Evolutionary conservation across 2,797 vertebrate genomes (phyloP).

Genomic region (Arrhamphus sclerolepis): DNA sequence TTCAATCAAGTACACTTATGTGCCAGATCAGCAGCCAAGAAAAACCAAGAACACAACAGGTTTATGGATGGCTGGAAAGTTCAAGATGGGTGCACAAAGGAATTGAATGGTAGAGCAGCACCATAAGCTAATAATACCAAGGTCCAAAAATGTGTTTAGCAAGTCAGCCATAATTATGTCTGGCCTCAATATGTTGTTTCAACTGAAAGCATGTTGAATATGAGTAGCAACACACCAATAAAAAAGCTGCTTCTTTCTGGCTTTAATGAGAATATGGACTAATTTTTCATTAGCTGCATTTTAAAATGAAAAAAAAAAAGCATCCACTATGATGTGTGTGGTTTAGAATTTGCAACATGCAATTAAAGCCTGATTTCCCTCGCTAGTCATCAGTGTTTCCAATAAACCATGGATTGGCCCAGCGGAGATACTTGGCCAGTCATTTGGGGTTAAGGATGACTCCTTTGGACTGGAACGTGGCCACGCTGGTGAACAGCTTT

Average conservation of each 20-base stretch:
- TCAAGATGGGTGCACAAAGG: neutral
- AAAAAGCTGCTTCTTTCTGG: conserved; percentile 22
- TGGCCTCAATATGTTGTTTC: neutral
- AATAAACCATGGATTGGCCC: conserved; percentile 69
- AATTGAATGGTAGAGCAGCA: neutral
- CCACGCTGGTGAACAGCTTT: conserved; percentile 63
- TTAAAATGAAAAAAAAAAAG: conserved; percentile 30
- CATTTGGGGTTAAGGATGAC: conserved; percentile 63
- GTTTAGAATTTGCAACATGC: conserved; percentile 48
- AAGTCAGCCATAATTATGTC: neutral
- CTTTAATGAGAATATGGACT: conserved; percentile 16
- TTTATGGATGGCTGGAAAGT: no score
- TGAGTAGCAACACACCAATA: neutral
- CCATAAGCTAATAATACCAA: neutral
- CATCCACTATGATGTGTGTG: conserved; percentile 24
- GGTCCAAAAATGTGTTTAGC: neutral
- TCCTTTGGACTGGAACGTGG: conserved; percentile 60
- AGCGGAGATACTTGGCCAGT: conserved; percentile 59
- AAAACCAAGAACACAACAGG: no score
- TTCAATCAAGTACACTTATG: neutral
- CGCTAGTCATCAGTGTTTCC: conserved; percentile 64
- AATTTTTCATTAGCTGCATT: conserved; percentile 41
- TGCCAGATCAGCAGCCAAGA: neutral
- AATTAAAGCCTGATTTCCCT: conserved; percentile 69
- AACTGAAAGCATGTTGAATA: neutral